Percentiles rank a stretch among this genome's conserved stretches.
Evolutionary conservation across 1,140 invertebrate genomes (phyloP).

Genomic region (Potamilus streckersoni): DNA sequence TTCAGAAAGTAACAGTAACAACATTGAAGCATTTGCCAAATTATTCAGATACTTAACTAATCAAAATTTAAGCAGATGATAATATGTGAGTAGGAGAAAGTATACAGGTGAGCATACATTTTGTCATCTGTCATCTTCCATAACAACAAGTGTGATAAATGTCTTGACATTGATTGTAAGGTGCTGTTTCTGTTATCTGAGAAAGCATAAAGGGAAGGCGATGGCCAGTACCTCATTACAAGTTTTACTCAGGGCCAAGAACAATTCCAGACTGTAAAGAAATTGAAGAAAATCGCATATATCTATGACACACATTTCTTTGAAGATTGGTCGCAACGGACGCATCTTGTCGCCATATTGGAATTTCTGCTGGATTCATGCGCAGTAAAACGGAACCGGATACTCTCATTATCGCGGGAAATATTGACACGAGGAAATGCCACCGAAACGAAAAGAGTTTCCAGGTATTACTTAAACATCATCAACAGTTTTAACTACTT

Average conservation of each 20-base stretch:
- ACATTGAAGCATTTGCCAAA: no score
- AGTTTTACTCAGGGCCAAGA: neutral
- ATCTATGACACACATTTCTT: neutral
- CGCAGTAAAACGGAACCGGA: no score
- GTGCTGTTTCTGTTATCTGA: slow-evolving; percentile 12
- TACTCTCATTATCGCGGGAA: no score
- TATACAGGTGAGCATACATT: no score
- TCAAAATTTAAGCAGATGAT: no score
- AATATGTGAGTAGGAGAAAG: no score
- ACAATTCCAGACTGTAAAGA: neutral
- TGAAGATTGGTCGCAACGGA: slow-evolving; percentile 30
- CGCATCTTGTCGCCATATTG: slow-evolving; percentile 33
- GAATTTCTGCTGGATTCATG: slow-evolving; percentile 18
- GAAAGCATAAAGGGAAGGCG: slow-evolving; percentile 8
- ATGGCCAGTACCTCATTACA: neutral
- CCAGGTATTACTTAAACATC: no score
- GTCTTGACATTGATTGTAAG: neutral
- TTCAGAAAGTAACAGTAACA: no score
- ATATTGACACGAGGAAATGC: no score
- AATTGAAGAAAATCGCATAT: neutral
- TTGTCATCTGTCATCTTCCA: neutral
- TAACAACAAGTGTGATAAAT: neutral
- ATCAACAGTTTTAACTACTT: no score
- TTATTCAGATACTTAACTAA: no score
- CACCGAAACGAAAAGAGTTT: no score